These are phyloP conservation scores for Turnix velox DNA, from an alignment of 2,113 vertebrate genomes.

Conservation along the genomic window DNA sequence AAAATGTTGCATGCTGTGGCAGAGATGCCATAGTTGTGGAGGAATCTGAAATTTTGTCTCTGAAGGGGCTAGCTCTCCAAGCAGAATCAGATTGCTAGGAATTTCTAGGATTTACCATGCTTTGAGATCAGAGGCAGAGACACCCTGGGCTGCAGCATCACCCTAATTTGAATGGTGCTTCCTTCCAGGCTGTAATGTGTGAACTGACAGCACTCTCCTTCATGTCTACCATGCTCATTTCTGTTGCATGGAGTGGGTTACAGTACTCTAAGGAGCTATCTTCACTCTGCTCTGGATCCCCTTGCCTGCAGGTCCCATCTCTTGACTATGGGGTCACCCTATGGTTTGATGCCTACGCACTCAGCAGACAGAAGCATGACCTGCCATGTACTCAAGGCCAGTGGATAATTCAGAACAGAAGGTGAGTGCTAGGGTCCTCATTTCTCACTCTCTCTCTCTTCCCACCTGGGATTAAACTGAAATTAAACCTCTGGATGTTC, in stretches of 20 bases:
- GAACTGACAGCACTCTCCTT: background rate
- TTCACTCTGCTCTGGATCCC: background rate
- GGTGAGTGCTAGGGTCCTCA: conserved; percentile 61
- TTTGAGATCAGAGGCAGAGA: background rate
- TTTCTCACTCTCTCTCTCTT: background rate
- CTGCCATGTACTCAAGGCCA: conserved; percentile 87
- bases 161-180: background rate
- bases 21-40: background rate
- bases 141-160: fast-evolving
- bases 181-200: background rate
- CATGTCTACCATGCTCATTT: background rate
- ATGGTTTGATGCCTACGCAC: conserved; percentile 86
- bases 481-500: background rate
- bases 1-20: background rate
- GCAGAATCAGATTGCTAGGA: background rate
- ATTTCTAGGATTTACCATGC: background rate
- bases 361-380: conserved; percentile 78
- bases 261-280: background rate
- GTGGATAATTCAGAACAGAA: conserved; percentile 89
- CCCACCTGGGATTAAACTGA: background rate
- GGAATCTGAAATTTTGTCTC: background rate
- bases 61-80: background rate
- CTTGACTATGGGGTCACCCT: conserved; percentile 81
- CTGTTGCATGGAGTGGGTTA: background rate
- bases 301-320: conserved; percentile 77